Evolutionary conservation across 2,113 vertebrate species (phyloP).

Genomic region (Probosciger aterrimus): DNA sequence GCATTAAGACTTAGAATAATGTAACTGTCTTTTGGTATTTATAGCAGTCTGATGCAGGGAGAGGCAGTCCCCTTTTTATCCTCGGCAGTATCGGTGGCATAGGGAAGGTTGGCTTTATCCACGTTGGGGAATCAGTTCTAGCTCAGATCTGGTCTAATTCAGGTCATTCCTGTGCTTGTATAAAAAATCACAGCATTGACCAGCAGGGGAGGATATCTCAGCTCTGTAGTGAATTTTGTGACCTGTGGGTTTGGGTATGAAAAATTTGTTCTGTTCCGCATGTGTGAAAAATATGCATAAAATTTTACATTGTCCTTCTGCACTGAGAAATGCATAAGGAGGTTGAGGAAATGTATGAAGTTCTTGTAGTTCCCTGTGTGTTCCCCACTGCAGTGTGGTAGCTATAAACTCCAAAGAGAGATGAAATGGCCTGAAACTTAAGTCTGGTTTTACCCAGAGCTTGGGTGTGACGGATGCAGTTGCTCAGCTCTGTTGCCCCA

Average conservation of each 20-base stretch:
- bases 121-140: neutral
- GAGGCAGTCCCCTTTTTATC: neutral
- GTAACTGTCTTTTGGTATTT: conserved; percentile 20
- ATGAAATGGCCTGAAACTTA: neutral
- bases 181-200: neutral
- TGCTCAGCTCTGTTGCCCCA: neutral
- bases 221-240: neutral
- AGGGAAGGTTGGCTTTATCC: neutral
- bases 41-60: neutral
- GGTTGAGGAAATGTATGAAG: neutral
- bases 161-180: accelerated
- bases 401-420: neutral
- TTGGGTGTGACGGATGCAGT: accelerated
- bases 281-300: neutral
- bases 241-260: neutral
- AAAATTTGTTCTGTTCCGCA: neutral
- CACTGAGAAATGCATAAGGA: neutral
- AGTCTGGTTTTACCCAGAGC: neutral
- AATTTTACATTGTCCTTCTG: neutral
- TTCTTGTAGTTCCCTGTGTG: accelerated
- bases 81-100: neutral
- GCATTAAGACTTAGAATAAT: conserved; percentile 10
- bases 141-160: neutral
- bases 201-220: neutral
- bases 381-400: neutral